These are phyloP conservation scores for Ursus arctos DNA, from an alignment of 2,113 vertebrate genomes.

Conservation along the genomic window DNA sequence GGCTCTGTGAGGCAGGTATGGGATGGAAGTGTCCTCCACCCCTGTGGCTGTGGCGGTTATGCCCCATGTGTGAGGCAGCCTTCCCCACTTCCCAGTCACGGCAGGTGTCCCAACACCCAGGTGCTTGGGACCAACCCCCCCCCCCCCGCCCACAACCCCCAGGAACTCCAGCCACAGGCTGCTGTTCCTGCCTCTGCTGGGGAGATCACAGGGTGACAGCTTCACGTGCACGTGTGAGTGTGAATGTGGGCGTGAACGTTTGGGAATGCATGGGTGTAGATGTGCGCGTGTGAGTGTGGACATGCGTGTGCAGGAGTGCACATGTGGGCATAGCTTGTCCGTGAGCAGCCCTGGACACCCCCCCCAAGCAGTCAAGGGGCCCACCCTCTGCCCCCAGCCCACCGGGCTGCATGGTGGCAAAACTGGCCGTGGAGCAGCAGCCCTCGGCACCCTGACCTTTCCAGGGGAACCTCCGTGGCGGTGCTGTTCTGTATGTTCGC, in stretches of 20 bases:
- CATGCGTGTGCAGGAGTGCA: too few species aligned
- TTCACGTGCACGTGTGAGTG: rapidly evolving
- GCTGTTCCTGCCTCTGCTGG: rapidly evolving
- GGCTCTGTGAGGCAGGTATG: not conserved
- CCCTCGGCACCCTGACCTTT: not conserved
- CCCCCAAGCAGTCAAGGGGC: not conserved
- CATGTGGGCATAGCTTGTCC: not conserved
- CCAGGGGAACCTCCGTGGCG: not conserved
- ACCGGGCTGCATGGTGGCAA: not conserved
- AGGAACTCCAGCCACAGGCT: not conserved
- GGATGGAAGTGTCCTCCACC: rapidly evolving
- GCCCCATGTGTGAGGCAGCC: not conserved
- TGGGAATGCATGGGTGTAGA: too few species aligned
- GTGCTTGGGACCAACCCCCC: not conserved
- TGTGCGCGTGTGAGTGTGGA: not conserved
- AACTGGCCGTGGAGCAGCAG: not conserved
- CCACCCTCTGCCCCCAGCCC: not conserved
- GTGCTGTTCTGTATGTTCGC: rapidly evolving
- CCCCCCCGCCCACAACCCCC: too few species aligned
- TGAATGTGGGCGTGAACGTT: too few species aligned
- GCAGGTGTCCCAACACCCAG: not conserved
- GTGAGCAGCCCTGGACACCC: not conserved
- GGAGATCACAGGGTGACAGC: not conserved
- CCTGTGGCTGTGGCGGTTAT: not conserved
- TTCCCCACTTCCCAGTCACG: not conserved